Percentiles rank a stretch among this genome's conserved stretches.
Evolutionary conservation across 2,797 vertebrate genomes (phyloP).

Genomic region (Lacerta viridis): DNA sequence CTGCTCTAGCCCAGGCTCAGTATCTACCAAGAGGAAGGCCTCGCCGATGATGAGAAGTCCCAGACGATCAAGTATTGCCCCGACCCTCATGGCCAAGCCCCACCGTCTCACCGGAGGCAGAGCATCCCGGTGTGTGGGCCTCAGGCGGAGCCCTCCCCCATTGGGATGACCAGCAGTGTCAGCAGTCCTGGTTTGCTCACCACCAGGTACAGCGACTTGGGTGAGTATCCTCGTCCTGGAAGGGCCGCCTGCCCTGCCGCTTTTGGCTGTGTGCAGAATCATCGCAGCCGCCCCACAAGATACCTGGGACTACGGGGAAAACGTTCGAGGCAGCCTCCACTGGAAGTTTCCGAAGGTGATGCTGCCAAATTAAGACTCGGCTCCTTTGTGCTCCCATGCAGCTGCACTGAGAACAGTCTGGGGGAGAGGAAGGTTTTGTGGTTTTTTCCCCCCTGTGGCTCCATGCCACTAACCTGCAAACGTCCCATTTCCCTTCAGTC

Average conservation of each 20-base stretch:
- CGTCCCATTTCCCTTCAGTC: background rate
- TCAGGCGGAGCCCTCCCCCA: conserved; percentile 74
- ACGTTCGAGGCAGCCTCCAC: background rate
- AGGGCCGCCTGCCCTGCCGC: background rate
- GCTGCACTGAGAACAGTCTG: too few species aligned
- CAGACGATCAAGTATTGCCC: conserved; percentile 91
- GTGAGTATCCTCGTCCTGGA: conserved; percentile 51
- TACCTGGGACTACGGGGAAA: too few species aligned
- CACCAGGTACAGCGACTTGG: conserved; percentile 77
- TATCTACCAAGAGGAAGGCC: conserved; percentile 88
- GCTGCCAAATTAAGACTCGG: background rate
- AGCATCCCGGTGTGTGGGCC: conserved; percentile 88
- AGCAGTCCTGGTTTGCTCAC: conserved; percentile 88
- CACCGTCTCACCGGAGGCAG: conserved; percentile 85
- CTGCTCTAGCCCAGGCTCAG: conserved; percentile 86
- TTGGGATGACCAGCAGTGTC: conserved; percentile 87
- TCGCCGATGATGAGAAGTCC: conserved; percentile 87
- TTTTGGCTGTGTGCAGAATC: fast-evolving
- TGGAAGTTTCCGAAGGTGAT: background rate
- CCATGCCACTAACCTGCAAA: background rate
- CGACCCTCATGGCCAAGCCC: conserved; percentile 83
- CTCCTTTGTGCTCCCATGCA: background rate
- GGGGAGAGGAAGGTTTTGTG: background rate
- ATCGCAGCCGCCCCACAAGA: background rate
- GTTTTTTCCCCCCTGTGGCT: background rate